Conservation (phyloP, 2,113 vertebrate genomes). For the Hemichromis elongatus region DNA sequence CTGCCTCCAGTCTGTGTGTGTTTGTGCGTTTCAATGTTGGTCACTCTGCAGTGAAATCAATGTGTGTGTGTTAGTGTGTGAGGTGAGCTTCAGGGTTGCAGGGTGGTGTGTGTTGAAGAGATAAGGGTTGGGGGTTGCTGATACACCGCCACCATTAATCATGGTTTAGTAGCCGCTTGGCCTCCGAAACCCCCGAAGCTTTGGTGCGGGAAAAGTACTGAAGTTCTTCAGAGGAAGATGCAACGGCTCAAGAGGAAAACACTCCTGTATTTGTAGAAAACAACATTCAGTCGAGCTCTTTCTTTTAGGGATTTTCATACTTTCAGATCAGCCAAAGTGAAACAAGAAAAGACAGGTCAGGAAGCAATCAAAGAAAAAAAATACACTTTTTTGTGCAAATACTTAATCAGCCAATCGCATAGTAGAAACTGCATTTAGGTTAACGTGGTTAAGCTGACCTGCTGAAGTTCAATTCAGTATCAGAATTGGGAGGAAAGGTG, state of each 20-base stretch:
- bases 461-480: neutral
- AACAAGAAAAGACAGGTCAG: neutral
- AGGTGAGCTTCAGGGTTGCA: neutral
- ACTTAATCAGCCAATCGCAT: neutral
- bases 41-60: neutral
- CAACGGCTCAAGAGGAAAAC: neutral
- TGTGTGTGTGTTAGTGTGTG: neutral
- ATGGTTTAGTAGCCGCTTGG: slow-evolving; percentile 3
- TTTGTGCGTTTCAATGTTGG: neutral
- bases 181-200: neutral
- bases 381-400: neutral
- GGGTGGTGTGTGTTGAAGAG: slow-evolving; percentile 32
- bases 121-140: slow-evolving; percentile 39
- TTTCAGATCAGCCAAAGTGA: neutral
- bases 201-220: neutral
- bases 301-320: neutral
- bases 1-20: neutral
- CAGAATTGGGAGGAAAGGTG: neutral
- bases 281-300: neutral
- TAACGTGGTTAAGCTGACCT: neutral
- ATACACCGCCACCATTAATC: slow-evolving; percentile 44
- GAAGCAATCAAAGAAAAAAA: neutral
- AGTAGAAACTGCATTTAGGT: neutral
- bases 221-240: neutral
- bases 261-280: neutral